Percentiles rank a stretch among this genome's conserved stretches.
These are phyloP conservation scores for Vulpes vulpes DNA, from an alignment of 2,113 vertebrate genomes.

Conservation along the genomic window DNA sequence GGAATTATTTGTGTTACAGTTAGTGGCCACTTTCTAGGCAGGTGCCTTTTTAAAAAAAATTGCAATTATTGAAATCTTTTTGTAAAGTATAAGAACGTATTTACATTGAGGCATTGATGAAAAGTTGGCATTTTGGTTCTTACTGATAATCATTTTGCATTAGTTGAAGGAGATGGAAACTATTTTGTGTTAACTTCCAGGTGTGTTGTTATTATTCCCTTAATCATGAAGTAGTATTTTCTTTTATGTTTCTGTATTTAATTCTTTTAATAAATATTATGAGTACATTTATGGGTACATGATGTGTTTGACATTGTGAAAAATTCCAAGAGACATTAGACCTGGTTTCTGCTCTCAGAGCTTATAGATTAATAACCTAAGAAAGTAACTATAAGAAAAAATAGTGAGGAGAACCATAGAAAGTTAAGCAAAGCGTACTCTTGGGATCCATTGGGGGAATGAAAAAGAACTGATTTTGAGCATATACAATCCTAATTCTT, in stretches of 20 bases:
- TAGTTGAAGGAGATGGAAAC: conserved; percentile 28
- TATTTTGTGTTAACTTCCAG: conserved; percentile 27
- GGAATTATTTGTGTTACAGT: not conserved
- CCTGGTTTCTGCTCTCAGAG: conserved; percentile 18
- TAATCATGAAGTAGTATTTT: conserved; percentile 8
- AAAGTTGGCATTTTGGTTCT: conserved; percentile 44
- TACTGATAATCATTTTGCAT: conserved; percentile 3
- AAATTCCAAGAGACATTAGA: conserved; percentile 14
- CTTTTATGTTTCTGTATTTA: conserved; percentile 45
- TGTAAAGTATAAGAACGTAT: conserved; percentile 15
- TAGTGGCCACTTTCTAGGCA: not conserved
- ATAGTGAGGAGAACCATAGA: not conserved
- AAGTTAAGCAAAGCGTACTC: not conserved
- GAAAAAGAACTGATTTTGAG: not conserved
- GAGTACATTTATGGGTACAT: not conserved
- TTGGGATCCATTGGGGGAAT: not conserved
- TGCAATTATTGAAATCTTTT: conserved; percentile 17
- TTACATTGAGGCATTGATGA: conserved; percentile 11
- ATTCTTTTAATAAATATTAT: conserved; percentile 27
- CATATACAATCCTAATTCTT: not conserved
- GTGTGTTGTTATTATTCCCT: conserved; percentile 22
- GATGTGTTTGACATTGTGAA: conserved; percentile 32
- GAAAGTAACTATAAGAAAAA: not conserved
- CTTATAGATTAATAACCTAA: not conserved
- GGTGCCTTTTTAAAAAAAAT: not conserved